Base-by-base conservation (phyloP, 2,888 invertebrate species). In the Nomada ferruginata region DNA sequence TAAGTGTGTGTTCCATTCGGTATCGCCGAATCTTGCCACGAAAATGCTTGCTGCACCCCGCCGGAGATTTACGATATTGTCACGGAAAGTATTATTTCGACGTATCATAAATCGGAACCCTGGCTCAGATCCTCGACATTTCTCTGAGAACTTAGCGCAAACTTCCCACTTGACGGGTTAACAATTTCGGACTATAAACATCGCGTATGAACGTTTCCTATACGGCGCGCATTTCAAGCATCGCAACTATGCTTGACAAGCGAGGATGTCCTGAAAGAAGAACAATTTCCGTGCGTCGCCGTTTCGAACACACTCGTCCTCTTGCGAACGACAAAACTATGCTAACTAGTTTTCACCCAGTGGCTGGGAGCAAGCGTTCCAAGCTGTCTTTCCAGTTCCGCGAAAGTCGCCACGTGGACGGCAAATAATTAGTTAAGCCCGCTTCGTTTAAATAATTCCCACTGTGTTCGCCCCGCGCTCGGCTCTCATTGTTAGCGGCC, bases 381-480 rank as follows among this genome's bases (percentile, higher is more conserved):
- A n/a, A 15, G 47, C 55, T 23, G 68, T 50, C 53, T 69, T 36
- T 44, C 61, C 2, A 60, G 55, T 20, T 3, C 18, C 59, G 69
- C 74, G 75, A 74, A 75, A 82, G 81, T 70, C 60, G 65, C 23
- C 15, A 47, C 11, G 26, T 26, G 68, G 71, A 70, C 47, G 65
- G 61, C 72, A 61, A 69, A 80, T 72, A 78, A 71, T 78, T 69
- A 79, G 74, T 60, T 20, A 57, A 52, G 66, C 44, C 44, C 59
- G 74, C 61, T 74, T 79, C 79, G 66, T 81, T 84, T 86, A 73
- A 86, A 87, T 79, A 79, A 79, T 82, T 87, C 87, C 72, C 76
- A 79, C 74, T 68, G 85, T 82, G 75, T 64, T 69, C 68, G 60
- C 66, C 77, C 63, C 64, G 71, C 83, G 71, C 47, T 63, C 69